Evolutionary conservation across 1,140 invertebrate species (phyloP).

Genomic region (Pseudomyrmex concolor): DNA sequence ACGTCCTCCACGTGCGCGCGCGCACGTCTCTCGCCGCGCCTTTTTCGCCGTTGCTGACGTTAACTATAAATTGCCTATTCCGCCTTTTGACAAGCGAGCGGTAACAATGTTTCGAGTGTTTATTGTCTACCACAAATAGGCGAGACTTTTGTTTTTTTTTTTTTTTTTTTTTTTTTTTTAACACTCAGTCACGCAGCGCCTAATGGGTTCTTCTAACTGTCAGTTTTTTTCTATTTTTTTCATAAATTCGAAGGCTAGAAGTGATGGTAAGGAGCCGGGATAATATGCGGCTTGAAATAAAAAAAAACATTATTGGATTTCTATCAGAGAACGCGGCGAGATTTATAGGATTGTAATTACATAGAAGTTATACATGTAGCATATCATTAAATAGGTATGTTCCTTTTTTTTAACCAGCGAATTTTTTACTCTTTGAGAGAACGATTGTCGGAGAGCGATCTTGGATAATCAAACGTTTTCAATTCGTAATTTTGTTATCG

Average conservation of each 20-base stretch:
- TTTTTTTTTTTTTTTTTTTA: too few species aligned
- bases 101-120: slow-evolving; percentile 29
- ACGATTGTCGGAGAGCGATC: slow-evolving; percentile 16
- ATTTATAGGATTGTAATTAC: background rate
- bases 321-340: background rate
- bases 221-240: background rate
- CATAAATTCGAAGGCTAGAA: background rate
- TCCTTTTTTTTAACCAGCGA: background rate
- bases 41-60: slow-evolving; percentile 24
- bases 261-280: background rate
- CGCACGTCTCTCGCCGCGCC: slow-evolving; percentile 11
- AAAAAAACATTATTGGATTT: background rate
- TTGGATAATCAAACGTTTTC: slow-evolving; percentile 45
- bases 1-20: slow-evolving; percentile 35
- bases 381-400: background rate
- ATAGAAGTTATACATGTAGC: background rate
- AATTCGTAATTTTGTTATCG: slow-evolving; percentile 43
- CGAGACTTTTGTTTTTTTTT: too few species aligned
- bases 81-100: slow-evolving; percentile 46
- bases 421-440: background rate
- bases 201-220: background rate
- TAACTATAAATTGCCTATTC: slow-evolving; percentile 56
- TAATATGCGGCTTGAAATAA: background rate
- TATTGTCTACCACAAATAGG: slow-evolving; percentile 15
- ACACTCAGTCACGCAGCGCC: background rate